These are phyloP conservation scores for Smittia aterrima DNA, from an alignment of 2,888 invertebrate genomes.

Conservation along the genomic window DNA sequence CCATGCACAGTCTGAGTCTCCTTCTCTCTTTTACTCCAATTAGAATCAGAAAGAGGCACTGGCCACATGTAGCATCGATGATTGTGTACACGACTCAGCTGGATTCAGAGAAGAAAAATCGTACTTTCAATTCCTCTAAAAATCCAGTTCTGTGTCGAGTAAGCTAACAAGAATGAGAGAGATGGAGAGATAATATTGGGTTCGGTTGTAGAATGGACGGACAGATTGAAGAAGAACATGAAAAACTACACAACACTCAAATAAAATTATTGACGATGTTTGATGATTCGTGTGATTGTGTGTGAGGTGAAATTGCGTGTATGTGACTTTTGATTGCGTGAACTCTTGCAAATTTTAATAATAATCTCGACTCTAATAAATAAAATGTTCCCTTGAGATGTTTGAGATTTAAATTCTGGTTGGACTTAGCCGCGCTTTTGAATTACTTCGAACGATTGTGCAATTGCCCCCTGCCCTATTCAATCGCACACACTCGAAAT, in stretches of 20 bases:
- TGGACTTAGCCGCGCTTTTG: neutral
- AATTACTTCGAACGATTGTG: neutral
- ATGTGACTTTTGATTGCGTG: neutral
- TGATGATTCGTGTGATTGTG: neutral
- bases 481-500: neutral
- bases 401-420: neutral
- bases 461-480: neutral
- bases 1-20: neutral
- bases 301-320: conserved; percentile 1
- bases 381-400: neutral
- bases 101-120: conserved; percentile 28
- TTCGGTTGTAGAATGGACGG: neutral
- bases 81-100: conserved; percentile 7
- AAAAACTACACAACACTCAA: neutral
- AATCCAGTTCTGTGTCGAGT: conserved; percentile 29
- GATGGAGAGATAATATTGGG: neutral
- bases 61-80: neutral
- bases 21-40: conserved; percentile 12
- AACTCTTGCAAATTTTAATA: no score
- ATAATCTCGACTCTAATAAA: no score
- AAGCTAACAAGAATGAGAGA: neutral
- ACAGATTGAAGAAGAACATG: neutral
- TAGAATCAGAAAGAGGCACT: neutral
- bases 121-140: conserved; percentile 36
- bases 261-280: neutral